Evolutionary conservation across 2,888 invertebrate species (phyloP), one percentile per base, ranked within the genome.

Genomic region (Diarsia mendica): DNA sequence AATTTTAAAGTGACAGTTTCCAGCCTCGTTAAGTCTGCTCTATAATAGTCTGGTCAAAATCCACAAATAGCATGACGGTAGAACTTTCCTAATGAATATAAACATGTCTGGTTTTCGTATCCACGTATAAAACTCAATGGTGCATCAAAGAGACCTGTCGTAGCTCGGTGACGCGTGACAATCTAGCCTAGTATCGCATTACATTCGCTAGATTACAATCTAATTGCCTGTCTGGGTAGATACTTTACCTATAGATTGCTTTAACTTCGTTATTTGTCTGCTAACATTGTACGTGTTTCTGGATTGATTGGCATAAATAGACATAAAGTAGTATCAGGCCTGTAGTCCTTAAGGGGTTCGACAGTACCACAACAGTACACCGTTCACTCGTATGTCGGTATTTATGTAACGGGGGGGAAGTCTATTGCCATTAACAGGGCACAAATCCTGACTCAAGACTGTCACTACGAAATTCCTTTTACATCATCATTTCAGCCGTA

Each of bases 141-240:
- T 79, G 83, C 83, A 75, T 83, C 74, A 79, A 83, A 79, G 39
- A 68, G 80, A 68, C 79, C 58, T 69, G 83, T 79, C 67, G 39
- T 33, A 39, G 33, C 48, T 60, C 55, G 2, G 53, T 10, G 70
- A 65, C 55, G 71, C 83, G 71, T 82, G 75, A 71, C 79, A 75
- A 48, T 66, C 28, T 48, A 28, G 49, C 15, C 51, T 68, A 5
- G 18, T 53, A 13, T 70, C 33, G 18, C 13, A 70, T 75, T 65
- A 75, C 67, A 71, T 65, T 66, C 13, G 20, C 33, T 58, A 67
- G 13, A 71, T 80, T 28, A 67, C 63, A 53, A 67, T 72, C 49
- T 72, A 72, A 72, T 66, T 77, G 39, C 61, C 61, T 77, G 39
- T 39, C 61, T 63, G n/a, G 44, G n/a, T 44, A 11, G 13, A 18